A percentile compares a stretch with the other conserved stretches of the same genome.
Evolutionary conservation across 2,888 invertebrate species (phyloP).

Genomic region (Cerastis rubricosa): DNA sequence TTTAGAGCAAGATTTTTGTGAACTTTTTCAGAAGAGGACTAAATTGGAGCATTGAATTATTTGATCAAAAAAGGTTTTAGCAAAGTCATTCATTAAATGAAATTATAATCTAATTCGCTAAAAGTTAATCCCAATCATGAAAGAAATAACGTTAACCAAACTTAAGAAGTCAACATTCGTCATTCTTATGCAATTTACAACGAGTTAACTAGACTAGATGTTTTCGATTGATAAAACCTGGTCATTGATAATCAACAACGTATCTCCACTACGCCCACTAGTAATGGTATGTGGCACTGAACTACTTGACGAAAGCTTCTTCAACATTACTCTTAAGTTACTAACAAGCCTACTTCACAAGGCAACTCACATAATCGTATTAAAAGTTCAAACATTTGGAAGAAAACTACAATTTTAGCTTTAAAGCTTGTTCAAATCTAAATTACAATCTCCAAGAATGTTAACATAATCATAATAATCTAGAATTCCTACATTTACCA

Average conservation of each 20-base stretch:
- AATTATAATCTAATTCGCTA: not conserved
- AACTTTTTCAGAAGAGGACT: not conserved
- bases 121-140: not conserved
- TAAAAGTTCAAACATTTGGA: not conserved
- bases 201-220: slow-evolving; percentile 39
- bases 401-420: not conserved
- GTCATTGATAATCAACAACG: slow-evolving; percentile 51
- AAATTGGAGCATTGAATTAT: not conserved
- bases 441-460: slow-evolving; percentile 11
- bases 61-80: not conserved
- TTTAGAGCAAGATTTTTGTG: not conserved
- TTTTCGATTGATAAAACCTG: slow-evolving; percentile 55
- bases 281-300: slow-evolving; percentile 53
- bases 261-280: slow-evolving; percentile 53
- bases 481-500: slow-evolving; percentile 41
- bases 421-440: not conserved
- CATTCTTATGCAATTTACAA: slow-evolving; percentile 23
- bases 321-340: slow-evolving; percentile 19
- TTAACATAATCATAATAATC: slow-evolving; percentile 28
- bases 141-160: not conserved
- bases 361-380: slow-evolving; percentile 1
- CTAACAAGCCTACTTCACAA: slow-evolving; percentile 4
- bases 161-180: not conserved
- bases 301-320: slow-evolving; percentile 57
- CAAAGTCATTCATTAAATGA: not conserved